phyloP scores from a whole-genome alignment of 2,113 vertebrate species.

The Tichodroma muraria region DNA sequence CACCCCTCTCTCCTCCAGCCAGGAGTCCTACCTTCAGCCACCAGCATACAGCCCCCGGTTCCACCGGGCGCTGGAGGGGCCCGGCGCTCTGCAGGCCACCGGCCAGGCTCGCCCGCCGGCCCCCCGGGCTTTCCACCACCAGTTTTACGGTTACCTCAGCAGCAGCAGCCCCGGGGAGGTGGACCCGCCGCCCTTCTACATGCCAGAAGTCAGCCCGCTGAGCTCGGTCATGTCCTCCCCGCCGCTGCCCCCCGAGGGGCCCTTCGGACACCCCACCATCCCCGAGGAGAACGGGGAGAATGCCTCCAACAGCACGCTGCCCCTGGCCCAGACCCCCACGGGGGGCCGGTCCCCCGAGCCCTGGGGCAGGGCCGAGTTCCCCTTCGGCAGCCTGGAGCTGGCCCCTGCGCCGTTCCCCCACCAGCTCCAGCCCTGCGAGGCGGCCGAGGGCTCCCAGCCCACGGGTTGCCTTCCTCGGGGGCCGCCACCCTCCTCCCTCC shows the following conservation, averaged over 20 bases:
- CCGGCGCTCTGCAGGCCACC: conserved; percentile 86
- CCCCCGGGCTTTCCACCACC: conserved; percentile 90
- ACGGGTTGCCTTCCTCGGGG: conserved; percentile 75
- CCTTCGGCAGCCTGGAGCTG: conserved; percentile 88
- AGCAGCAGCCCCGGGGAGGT: conserved; percentile 87
- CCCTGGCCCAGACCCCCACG: conserved; percentile 91
- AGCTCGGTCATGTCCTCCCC: conserved; percentile 96
- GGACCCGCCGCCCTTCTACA: conserved; percentile 95
- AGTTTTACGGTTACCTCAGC: conserved; percentile 95
- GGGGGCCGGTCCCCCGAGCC: conserved; percentile 90
- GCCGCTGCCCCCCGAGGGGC: conserved; percentile 84
- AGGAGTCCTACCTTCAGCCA: conserved; percentile 97
- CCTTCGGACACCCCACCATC: conserved; percentile 91
- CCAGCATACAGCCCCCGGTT: conserved; percentile 97
- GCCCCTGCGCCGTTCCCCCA: conserved; percentile 87
- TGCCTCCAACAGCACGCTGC: conserved; percentile 90
- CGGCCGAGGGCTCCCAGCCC: conserved; percentile 79
- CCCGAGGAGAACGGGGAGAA: conserved; percentile 92
- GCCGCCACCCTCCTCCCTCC: conserved; percentile 82
- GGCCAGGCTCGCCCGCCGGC: conserved; percentile 88
- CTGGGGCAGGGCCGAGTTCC: conserved; percentile 91
- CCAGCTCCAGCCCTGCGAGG: conserved; percentile 83
- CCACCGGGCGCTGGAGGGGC: conserved; percentile 88
- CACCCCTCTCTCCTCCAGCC: conserved; percentile 95
- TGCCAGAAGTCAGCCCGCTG: conserved; percentile 95